phyloP scores from a whole-genome alignment of 53 echinoderm and acorn worm genomes.

The Temnopleurus reevesii region DNA sequence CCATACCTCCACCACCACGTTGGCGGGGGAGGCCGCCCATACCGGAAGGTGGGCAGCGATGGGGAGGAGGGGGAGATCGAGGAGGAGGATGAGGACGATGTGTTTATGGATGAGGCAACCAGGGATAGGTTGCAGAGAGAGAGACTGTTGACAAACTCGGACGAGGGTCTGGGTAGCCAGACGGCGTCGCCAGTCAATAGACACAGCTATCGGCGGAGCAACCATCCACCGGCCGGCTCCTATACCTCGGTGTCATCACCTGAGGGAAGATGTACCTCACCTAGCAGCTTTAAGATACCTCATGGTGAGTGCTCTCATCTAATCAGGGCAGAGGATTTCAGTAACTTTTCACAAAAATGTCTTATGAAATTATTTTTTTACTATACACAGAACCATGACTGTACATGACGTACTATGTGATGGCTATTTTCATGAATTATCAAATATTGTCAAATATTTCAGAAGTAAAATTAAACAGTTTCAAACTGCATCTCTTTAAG shows the following conservation, averaged over 20 bases:
- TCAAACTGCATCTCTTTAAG: too few species aligned
- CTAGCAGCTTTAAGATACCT: conserved; percentile 56
- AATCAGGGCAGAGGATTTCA: too few species aligned
- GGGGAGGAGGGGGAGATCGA: conserved; percentile 35
- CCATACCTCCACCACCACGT: conserved; percentile 17
- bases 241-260: conserved; percentile 55
- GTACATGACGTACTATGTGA: too few species aligned
- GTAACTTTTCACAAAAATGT: too few species aligned
- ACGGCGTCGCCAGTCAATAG: conserved; percentile 49
- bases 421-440: too few species aligned
- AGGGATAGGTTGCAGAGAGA: conserved; percentile 52
- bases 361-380: too few species aligned
- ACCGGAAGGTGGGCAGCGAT: not conserved
- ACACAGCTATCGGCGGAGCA: conserved; percentile 27
- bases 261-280: conserved; percentile 39
- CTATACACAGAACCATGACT: too few species aligned
- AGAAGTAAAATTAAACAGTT: too few species aligned
- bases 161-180: conserved; percentile 56
- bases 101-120: conserved; percentile 39
- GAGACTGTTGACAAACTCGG: conserved; percentile 49
- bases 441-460: too few species aligned
- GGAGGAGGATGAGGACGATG: conserved; percentile 48
- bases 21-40: not conserved
- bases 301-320: conserved; percentile 30
- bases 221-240: conserved; percentile 17